Evolutionary conservation across 37 sponge, comb jelly and placozoan species (phyloP), one percentile per base, ranked within the genome.

Genomic region (Halisarca cf. caerulea): DNA sequence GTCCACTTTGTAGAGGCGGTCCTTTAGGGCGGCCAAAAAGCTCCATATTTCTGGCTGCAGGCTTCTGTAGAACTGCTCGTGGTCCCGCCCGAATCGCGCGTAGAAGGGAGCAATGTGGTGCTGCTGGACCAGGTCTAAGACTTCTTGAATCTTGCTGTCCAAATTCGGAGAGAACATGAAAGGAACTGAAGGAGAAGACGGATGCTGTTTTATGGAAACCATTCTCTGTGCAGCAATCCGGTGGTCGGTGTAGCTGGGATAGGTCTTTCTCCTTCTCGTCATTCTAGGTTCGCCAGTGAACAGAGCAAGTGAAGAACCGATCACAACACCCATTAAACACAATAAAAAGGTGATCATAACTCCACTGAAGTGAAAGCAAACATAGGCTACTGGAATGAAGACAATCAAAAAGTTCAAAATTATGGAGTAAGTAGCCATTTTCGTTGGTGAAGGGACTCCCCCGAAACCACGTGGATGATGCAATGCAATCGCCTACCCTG

Each of bases 101-200:
- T 92, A 92, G 20, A 81, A 84, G 15, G 89, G 93, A 17, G 58
- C 43, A 9, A 80, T 79, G 44, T 92, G 89, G 33, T 86, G 84
- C 27, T 80, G 59, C 17, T 88, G 25, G 0, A 86, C 78, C 2
- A 92, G 81, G 35, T 92, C 80, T 1, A 80, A 28, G 36, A 80
- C 40, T 36, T 80, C 84, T 43, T 74, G 77, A 23, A 74, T 37
- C n/a, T 44, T 40, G 11, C 77, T 74, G 11, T 74, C 77, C 42
- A 74, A 44, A 21, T 42, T 43, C 32, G 24, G 77, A n/a, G 77
- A 74, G 41, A 74, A 74, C 42, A 74, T 23, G 6, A 74, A n/a
- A 2, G 77, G 45, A 36, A 44, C 45, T 23, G 45, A 24, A 17
- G 20, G 7, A 9, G 77, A 37, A 40, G 77, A 74, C 38, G 77